Base-by-base conservation (phyloP, 2,797 vertebrate genomes). In the Crenuchus spilurus region DNA sequence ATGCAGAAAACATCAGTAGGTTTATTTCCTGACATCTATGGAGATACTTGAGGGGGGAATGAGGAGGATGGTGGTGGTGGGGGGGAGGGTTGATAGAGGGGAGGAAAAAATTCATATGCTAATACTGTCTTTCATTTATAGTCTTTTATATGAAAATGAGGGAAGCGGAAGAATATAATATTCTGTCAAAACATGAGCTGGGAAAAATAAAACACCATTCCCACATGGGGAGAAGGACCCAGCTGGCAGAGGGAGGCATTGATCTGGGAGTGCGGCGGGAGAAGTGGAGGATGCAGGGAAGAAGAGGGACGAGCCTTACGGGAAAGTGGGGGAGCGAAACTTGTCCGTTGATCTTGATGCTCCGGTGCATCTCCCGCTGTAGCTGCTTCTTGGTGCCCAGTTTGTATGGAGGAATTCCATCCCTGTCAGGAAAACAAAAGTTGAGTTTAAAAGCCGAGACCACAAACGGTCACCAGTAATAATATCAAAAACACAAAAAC, bases 281-380 rank as follows among this genome's bases (percentile, higher is more conserved):
- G 87, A 86, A 77, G 81, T 78, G 72, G 78, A 82, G 69, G 74
- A 75, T 42, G 24, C 13, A 2, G 26, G 24, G 54, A 16, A 31
- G 63, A 61, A 71, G 49, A 28, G 77, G 71, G 79, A 51, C 28
- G 55, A 66, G 24, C 92, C 95, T 97, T 89, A 98, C 96, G 77
- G 97, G 97, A 86, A 98, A 98, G 89, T 96, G 96, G 92, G 97
- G 97, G 86, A 98, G 95, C 51, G 94, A 92, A 78, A 98, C 95
- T 90, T 96, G 96, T 77, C 97, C 96, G 13, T 99, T 99, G 91
- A 97, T 95, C 90, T 95, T 97, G 84, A 96, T 91, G 0, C 94
- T 99, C 22, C 96, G 95, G 64, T 96, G 94, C 91, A 99, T 98
- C 60, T 99, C 97, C 72, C 96, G 88, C 87, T 98, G 97, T 74